phyloP scores from a whole-genome alignment of 1,140 invertebrate species.

The Ectropis grisescens region DNA sequence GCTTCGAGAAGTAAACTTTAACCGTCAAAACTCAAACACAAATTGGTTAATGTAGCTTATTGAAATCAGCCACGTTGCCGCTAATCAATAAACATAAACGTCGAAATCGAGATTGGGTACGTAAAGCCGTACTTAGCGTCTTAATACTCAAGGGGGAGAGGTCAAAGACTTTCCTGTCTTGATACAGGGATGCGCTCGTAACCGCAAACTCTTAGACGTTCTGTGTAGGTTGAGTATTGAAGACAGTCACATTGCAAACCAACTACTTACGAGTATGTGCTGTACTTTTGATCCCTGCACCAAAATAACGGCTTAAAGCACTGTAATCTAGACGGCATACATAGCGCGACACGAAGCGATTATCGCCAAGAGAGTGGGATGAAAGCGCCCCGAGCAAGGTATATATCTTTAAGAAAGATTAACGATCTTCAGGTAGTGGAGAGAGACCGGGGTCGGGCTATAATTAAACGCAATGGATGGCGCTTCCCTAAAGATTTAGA shows the following conservation, averaged over 20 bases:
- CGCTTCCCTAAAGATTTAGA: conserved; percentile 53
- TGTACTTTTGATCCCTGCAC: too few relatives aligned
- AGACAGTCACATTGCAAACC: too few relatives aligned
- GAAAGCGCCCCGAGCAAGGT: conserved; percentile 28
- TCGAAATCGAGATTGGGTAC: conserved; percentile 39
- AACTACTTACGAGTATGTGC: too few relatives aligned
- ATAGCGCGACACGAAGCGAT: conserved; percentile 39
- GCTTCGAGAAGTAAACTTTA: conserved; percentile 26
- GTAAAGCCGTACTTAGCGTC: conserved; percentile 31
- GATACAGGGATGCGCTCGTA: conserved; percentile 8
- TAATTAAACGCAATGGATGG: conserved; percentile 65
- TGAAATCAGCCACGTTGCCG: conserved; percentile 35
- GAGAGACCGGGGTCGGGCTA: conserved; percentile 47
- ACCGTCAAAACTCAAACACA: conserved; percentile 20
- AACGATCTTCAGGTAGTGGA: conserved; percentile 57
- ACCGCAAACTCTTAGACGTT: too few relatives aligned
- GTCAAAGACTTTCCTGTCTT: conserved; percentile 53
- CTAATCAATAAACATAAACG: conserved; percentile 61
- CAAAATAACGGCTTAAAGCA: too few relatives aligned
- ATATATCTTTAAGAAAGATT: conserved; percentile 68
- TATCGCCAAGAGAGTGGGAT: conserved; percentile 32
- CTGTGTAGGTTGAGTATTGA: too few relatives aligned
- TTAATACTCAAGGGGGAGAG: conserved; percentile 37
- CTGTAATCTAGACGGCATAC: conserved; percentile 13
- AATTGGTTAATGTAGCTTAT: conserved; percentile 60